Percentiles rank a stretch among this genome's conserved stretches.
phyloP scores from a whole-genome alignment of 2,888 invertebrate species.

The Latrodectus elegans region DNA sequence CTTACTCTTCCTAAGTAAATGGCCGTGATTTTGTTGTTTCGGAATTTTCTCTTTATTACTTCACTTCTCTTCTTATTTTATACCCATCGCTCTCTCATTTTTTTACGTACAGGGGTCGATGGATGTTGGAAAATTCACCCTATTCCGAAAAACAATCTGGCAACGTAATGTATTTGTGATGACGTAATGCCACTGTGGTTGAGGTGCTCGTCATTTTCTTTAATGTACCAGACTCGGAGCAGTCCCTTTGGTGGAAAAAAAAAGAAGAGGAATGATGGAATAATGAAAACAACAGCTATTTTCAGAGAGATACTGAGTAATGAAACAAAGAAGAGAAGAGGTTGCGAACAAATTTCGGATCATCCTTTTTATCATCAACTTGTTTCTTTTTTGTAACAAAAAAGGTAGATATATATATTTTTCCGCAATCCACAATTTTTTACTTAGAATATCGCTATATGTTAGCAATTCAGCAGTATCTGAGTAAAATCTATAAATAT shows the following conservation, averaged over 20 bases:
- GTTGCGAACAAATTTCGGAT: constrained; percentile 39
- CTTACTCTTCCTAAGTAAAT: constrained; percentile 62
- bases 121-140: not conserved
- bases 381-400: not conserved
- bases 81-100: constrained; percentile 15
- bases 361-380: constrained; percentile 29
- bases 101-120: constrained; percentile 30
- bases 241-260: constrained; percentile 18
- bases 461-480: no score
- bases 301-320: constrained; percentile 20
- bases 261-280: constrained; percentile 19
- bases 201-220: constrained; percentile 56
- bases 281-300: constrained; percentile 60
- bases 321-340: constrained; percentile 11
- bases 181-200: constrained; percentile 54
- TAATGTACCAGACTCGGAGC: constrained; percentile 46
- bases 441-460: no score
- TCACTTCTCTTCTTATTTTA: constrained; percentile 22
- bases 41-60: constrained; percentile 67
- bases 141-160: constrained; percentile 61
- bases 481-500: no score
- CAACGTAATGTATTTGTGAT: constrained; percentile 66
- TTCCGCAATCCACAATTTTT: no score
- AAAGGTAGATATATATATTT: no score
- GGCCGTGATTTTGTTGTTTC: constrained; percentile 65